Evolutionary conservation across 2,888 invertebrate genomes (phyloP).

Genomic region (Ochropleura plecta): DNA sequence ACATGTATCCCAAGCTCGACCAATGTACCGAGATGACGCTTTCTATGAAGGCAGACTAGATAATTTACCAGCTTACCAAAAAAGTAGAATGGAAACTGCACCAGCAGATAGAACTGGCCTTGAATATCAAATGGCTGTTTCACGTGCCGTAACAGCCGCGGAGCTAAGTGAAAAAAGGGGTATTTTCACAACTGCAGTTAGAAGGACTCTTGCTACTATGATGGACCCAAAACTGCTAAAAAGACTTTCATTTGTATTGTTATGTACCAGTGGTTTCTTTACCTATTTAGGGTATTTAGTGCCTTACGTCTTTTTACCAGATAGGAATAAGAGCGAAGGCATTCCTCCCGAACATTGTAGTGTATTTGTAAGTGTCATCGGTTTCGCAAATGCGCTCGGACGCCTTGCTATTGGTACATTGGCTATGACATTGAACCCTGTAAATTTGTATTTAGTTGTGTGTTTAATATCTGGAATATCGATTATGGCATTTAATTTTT

Average conservation of each 20-base stretch:
- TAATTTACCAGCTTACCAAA: constrained; percentile 81
- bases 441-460: constrained; percentile 71
- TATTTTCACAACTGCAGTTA: constrained; percentile 82
- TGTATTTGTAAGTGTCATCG: constrained; percentile 83
- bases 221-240: constrained; percentile 82
- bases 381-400: constrained; percentile 79
- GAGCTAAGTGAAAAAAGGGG: constrained; percentile 83
- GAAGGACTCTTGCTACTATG: constrained; percentile 86
- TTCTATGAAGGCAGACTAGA: constrained; percentile 84
- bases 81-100: constrained; percentile 77
- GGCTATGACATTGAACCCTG: constrained; percentile 78
- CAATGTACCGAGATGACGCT: constrained; percentile 87
- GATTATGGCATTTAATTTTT: constrained; percentile 78
- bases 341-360: constrained; percentile 75
- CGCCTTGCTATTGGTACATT: constrained; percentile 77
- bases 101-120: constrained; percentile 80
- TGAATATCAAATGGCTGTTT: constrained; percentile 87
- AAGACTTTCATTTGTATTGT: constrained; percentile 77
- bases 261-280: constrained; percentile 78
- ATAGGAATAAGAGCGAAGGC: constrained; percentile 77
- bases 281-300: constrained; percentile 81
- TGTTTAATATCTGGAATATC: constrained; percentile 74
- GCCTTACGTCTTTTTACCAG: constrained; percentile 82
- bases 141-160: constrained; percentile 81
- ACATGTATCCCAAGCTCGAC: constrained; percentile 81